Base-by-base conservation (phyloP, 2,888 invertebrate species). In the Apodemia zela region DNA sequence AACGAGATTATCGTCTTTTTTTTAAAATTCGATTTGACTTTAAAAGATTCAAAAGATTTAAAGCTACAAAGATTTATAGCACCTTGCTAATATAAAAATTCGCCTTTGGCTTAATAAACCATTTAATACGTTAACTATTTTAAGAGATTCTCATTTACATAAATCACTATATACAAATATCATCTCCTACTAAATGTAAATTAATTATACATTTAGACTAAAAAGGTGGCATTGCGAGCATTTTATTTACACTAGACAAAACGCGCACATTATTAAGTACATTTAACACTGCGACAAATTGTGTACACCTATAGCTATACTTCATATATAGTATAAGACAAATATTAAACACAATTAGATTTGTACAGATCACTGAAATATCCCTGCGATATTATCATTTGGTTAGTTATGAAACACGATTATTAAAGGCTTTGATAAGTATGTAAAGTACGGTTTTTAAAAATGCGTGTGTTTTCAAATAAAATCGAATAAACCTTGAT, bases 81-180 rank as follows among this genome's bases (percentile, higher is more conserved):
- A 90, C 88, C 88, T 85, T 81, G 76, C 79, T 78, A 85, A 81
- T 80, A 81, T 42, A 76, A 72, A 70, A 76, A 79, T 63, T 79
- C 82, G 88, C 89, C 89, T 89, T 89, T 87, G 89, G 89, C 89
- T 87, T 80, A 85, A 77, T 79, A 80, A 54, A 54, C 54, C 54
- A 80, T 76, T 72, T 72, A 68, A 67, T 70, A 72, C 63, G 71
- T 69, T 68, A 74, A 69, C 69, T 73, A 42, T 15, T 42, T 42
- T 42, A 74, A 74, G 86, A 86, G 84, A 85, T 87, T 87, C 84
- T 75, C 73, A 76, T 76, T 68, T 68, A 70, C 66, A 64, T 64
- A 71, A 63, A 69, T 68, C 73, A 68, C 71, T 79, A 77, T 80
- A 78, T 77, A 80, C 78, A 80, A 67, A 78, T 71, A 78, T 49